These are phyloP conservation scores for Cyprinella venusta DNA, from an alignment of 2,797 vertebrate species.

Conservation along the genomic window DNA sequence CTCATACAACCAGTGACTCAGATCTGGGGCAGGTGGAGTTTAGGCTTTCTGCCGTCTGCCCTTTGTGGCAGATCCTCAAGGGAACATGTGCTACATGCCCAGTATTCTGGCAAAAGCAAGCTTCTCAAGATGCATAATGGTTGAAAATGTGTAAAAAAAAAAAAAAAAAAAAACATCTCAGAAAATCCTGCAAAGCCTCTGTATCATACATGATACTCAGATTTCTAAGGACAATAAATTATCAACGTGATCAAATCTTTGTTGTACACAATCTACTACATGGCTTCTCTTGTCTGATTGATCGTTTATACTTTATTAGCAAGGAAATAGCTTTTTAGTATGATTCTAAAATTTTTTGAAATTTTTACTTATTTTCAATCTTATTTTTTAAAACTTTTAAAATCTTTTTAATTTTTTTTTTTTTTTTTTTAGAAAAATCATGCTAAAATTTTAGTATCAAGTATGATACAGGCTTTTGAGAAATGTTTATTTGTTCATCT, in stretches of 20 bases:
- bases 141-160: neutral
- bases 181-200: neutral
- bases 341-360: neutral
- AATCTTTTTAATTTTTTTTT: no score
- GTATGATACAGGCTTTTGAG: neutral
- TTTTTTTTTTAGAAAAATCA: no score
- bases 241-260: no score
- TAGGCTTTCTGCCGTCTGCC: conserved; percentile 9
- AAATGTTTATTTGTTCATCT: neutral
- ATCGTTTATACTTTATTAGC: neutral
- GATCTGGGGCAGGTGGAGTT: conserved; percentile 15
- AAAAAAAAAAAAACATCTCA: no score
- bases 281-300: neutral
- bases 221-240: neutral
- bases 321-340: neutral
- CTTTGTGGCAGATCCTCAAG: conserved; percentile 15
- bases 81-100: conserved; percentile 31
- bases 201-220: neutral
- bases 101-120: conserved; percentile 32
- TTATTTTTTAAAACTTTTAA: no score
- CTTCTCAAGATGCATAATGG: neutral
- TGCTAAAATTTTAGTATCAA: no score
- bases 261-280: no score
- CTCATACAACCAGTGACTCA: conserved; percentile 8
- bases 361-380: neutral